Base-by-base conservation (phyloP, 2,113 vertebrate genomes). In the Rhabdornis inornatus region DNA sequence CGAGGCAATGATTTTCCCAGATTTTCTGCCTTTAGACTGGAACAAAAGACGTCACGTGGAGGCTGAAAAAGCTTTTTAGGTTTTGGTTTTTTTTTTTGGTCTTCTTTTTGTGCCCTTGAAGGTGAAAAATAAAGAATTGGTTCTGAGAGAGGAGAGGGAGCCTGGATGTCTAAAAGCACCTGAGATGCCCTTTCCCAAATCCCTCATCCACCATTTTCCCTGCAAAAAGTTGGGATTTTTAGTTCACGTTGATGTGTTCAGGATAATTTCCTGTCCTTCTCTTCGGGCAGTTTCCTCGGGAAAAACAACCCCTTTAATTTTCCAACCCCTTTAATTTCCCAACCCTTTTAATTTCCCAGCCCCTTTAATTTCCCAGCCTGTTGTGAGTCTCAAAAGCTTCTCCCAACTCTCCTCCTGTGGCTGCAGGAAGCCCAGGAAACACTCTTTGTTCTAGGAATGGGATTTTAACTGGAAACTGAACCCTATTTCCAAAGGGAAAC, bases 1-100 rank as follows among this genome's bases (percentile, higher is more conserved):
- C 66, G 11, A 86, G 93, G 64, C 94, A 95, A 96, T 96, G 86
- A 95, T 96, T 96, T 97, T 84, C 94, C 92, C 95, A 91, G 28
- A 72, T 96, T 42, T 85, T 55, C 83, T 35, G 79, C 85, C 94
- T 97, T 97, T 89, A 50, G 64, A 85, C 82, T 55, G 56, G 63
- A 95, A 97, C 94, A 95, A 97, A 97, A 69, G 83, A 55, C 8
- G 22, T 21, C n/a, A 87, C 59, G 6, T 21, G n/a, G 66, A 53
- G 71, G 33, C 90, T 87, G 75, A 87, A 90, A 92, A 84, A 89
- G 49, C 4, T 20, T 11, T 63, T 16, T 15, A n/a, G n/a, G n/a
- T n/a, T n/a, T n/a, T n/a, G n/a, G n/a, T 28, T 8, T 47, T 79
- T 20, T 28, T 52, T 30, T 37, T 60, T n/a, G 13, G 24, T 92